These are phyloP conservation scores for Bombus confusus DNA, from an alignment of 1,140 invertebrate genomes.

Conservation along the genomic window DNA sequence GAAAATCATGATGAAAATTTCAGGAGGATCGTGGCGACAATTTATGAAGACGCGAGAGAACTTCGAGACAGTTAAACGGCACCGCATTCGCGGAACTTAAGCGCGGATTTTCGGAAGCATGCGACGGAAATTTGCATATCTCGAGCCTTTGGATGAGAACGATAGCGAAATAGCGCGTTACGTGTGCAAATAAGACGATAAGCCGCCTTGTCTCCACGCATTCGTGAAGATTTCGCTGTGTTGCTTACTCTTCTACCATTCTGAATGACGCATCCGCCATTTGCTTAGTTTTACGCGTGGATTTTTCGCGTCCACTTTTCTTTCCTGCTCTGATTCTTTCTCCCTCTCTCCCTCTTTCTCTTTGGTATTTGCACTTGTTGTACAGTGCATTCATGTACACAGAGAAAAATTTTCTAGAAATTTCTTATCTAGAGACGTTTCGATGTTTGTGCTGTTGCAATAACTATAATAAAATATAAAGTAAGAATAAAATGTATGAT, in stretches of 20 bases:
- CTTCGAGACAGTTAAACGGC: slow-evolving; percentile 47
- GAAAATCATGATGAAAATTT: not conserved
- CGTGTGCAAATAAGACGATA: slow-evolving; percentile 63
- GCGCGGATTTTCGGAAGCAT: slow-evolving; percentile 58
- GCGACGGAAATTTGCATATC: slow-evolving; percentile 64
- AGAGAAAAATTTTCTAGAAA: too few relatives aligned
- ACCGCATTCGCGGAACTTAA: slow-evolving; percentile 35
- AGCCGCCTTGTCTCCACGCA: slow-evolving; percentile 42
- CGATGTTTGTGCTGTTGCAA: too few relatives aligned
- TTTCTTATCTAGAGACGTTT: too few relatives aligned
- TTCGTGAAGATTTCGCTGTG: not conserved
- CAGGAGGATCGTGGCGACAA: not conserved
- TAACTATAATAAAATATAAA: too few relatives aligned
- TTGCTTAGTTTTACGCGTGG: not conserved
- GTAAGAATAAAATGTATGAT: too few relatives aligned
- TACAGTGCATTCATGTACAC: too few relatives aligned
- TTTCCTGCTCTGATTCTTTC: too few relatives aligned
- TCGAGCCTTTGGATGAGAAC: slow-evolving; percentile 51
- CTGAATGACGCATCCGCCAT: not conserved
- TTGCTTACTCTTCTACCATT: not conserved
- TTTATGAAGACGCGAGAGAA: slow-evolving; percentile 16
- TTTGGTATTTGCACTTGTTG: too few relatives aligned
- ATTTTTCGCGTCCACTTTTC: not conserved
- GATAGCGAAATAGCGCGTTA: slow-evolving; percentile 47
- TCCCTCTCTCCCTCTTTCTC: too few relatives aligned